Evolutionary conservation across 1,140 invertebrate species (phyloP).

Genomic region (Araneus ventricosus): DNA sequence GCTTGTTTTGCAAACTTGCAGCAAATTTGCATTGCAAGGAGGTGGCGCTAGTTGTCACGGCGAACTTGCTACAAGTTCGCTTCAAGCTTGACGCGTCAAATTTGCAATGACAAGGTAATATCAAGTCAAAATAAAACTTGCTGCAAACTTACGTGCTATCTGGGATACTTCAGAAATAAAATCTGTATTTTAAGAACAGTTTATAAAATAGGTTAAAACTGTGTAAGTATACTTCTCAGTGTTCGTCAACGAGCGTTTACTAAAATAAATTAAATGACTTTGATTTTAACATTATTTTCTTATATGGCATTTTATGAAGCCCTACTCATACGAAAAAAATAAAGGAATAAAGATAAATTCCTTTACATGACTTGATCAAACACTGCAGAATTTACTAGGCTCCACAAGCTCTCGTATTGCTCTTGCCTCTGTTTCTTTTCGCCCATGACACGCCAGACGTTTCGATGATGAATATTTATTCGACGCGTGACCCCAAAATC

Average conservation of each 20-base stretch:
- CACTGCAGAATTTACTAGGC: not conserved
- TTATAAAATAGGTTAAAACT: no score
- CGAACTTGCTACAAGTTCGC: no score
- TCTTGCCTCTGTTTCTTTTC: not conserved
- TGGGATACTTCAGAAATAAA: no score
- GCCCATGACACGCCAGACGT: not conserved
- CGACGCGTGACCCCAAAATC: not conserved
- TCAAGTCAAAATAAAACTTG: no score
- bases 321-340: not conserved
- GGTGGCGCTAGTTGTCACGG: no score
- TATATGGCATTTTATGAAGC: not conserved
- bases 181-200: no score
- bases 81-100: no score
- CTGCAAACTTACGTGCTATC: no score
- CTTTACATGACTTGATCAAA: not conserved
- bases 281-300: not conserved
- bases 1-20: no score
- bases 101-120: no score
- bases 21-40: no score
- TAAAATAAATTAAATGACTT: not conserved
- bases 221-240: not conserved
- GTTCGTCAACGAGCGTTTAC: not conserved
- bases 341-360: not conserved
- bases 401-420: not conserved
- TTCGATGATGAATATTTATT: constrained; percentile 11